A percentile compares a stretch with the other conserved stretches of the same genome.
Evolutionary conservation across 2,113 vertebrate genomes (phyloP).

Genomic region (Salvelinus fontinalis): DNA sequence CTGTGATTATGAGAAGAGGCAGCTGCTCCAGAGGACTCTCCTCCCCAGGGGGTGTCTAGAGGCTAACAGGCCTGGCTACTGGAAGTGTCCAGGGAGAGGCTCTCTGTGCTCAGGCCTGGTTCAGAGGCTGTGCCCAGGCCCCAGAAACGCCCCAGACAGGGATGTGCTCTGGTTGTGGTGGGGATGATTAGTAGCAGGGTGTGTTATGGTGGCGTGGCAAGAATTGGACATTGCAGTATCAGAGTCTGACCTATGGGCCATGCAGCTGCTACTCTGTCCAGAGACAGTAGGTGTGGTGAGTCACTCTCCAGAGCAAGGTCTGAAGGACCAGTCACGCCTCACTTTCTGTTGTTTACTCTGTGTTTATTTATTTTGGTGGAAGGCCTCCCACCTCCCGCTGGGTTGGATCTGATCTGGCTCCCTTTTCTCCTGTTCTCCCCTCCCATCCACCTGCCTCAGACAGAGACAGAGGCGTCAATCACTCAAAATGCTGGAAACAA

Average conservation of each 20-base stretch:
- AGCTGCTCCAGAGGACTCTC: not conserved
- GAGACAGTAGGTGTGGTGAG: too few species aligned
- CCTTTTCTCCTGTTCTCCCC: conserved; percentile 12
- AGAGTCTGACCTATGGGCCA: not conserved
- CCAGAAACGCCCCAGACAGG: not conserved
- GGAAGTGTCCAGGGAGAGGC: not conserved
- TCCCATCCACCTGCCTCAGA: conserved; percentile 14
- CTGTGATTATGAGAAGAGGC: not conserved
- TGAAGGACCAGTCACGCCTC: not conserved
- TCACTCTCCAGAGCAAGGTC: not conserved
- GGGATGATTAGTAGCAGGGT: too few species aligned
- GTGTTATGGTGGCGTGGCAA: too few species aligned
- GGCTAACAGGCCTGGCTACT: not conserved
- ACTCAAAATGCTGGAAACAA: conserved; percentile 46
- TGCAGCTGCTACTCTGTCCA: not conserved
- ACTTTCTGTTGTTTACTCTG: not conserved
- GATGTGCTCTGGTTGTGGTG: not conserved
- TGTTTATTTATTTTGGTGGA: not conserved
- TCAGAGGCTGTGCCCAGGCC: not conserved
- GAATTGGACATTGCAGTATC: not conserved
- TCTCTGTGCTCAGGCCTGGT: not conserved
- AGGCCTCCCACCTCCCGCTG: not conserved
- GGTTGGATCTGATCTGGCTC: not conserved
- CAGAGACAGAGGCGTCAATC: conserved; percentile 19
- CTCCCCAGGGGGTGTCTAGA: not conserved